Percentiles rank a stretch among this genome's conserved stretches.
phyloP scores from a whole-genome alignment of 2,113 vertebrate genomes.

The Podocnemis expansa region DNA sequence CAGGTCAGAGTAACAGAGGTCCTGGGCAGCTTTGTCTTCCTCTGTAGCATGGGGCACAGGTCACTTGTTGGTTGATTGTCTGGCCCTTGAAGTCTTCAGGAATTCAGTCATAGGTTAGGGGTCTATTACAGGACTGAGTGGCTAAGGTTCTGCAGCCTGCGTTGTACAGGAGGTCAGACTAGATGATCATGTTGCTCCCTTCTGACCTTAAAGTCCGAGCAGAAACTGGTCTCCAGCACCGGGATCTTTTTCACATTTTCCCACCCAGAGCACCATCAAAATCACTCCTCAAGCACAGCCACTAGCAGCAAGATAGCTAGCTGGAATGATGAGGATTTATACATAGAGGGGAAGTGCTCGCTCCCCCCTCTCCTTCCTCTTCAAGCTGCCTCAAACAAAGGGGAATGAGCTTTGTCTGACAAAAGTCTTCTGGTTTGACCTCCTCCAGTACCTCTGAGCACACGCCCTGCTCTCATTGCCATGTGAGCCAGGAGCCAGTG shows the following conservation, averaged over 20 bases:
- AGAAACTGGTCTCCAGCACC: neutral
- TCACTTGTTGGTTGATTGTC: too few relatives aligned
- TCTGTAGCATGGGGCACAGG: too few relatives aligned
- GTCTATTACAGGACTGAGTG: too few relatives aligned
- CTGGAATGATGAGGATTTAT: neutral
- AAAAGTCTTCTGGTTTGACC: neutral
- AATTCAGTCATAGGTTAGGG: too few relatives aligned
- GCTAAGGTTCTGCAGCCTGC: too few relatives aligned
- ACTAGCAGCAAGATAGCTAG: neutral
- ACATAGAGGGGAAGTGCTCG: neutral
- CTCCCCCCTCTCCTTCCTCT: neutral
- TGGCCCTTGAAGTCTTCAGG: too few relatives aligned
- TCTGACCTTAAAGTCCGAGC: neutral
- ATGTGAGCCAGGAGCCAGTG: neutral
- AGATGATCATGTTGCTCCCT: too few relatives aligned
- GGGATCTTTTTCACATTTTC: neutral
- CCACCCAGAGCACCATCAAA: neutral
- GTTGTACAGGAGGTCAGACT: too few relatives aligned
- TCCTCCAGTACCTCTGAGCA: neutral
- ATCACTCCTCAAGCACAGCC: neutral
- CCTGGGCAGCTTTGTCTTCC: too few relatives aligned
- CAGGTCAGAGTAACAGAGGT: too few relatives aligned
- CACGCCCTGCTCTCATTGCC: neutral
- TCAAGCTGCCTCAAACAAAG: neutral
- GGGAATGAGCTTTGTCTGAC: neutral